These are phyloP conservation scores for Scaeva pyrastri DNA, from an alignment of 2,888 invertebrate species.

Conservation along the genomic window DNA sequence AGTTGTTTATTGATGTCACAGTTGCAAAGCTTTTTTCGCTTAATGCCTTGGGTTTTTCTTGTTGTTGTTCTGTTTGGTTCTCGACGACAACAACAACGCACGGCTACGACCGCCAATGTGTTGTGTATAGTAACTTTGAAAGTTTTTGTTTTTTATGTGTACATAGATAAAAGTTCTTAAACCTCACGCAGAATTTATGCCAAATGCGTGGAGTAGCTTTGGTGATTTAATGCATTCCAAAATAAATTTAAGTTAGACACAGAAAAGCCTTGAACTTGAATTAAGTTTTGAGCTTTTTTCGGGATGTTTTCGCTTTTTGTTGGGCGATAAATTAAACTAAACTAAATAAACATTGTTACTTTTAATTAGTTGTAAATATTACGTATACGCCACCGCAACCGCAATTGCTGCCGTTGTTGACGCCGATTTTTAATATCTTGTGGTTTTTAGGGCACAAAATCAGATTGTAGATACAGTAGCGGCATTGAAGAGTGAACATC, in stretches of 20 bases:
- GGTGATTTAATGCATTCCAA: constrained; percentile 24
- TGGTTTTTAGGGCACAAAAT: constrained; percentile 45
- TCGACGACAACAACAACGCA: background rate
- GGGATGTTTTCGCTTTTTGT: constrained; percentile 7
- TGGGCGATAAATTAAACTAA: background rate
- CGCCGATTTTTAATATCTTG: constrained; percentile 11
- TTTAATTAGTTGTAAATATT: constrained; percentile 62
- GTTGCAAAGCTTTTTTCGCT: constrained; percentile 53
- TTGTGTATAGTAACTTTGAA: constrained; percentile 8
- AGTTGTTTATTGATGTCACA: constrained; percentile 48
- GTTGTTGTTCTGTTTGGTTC: constrained; percentile 12
- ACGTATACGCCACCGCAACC: constrained; percentile 64
- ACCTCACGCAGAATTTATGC: constrained; percentile 47
- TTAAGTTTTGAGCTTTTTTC: constrained; percentile 19
- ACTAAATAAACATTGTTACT: constrained; percentile 49
- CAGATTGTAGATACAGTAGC: constrained; percentile 36
- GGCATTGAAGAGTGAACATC: background rate
- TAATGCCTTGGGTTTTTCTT: constrained; percentile 31
- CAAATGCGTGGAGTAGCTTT: constrained; percentile 46
- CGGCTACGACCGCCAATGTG: constrained; percentile 9
- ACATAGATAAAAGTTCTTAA: constrained; percentile 46
- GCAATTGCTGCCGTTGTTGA: background rate
- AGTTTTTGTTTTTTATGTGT: background rate
- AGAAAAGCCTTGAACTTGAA: constrained; percentile 64
- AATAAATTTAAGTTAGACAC: constrained; percentile 37